Base-by-base conservation (phyloP, 1,140 invertebrate species). In the Pachypsylla venusta region DNA sequence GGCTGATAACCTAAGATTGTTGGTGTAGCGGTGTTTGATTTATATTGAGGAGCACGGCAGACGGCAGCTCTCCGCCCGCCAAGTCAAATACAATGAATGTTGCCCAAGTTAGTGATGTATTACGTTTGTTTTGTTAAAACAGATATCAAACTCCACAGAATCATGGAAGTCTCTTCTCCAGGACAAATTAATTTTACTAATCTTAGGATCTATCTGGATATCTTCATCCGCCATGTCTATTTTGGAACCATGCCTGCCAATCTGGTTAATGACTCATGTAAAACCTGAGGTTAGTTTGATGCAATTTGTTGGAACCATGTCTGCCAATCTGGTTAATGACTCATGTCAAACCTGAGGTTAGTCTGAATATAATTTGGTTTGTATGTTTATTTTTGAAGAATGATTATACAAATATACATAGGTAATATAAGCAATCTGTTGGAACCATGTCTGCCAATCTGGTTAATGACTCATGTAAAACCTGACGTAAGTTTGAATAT, bases 221-320 rank as follows among this genome's bases (percentile, higher is more conserved):
- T 84, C 84, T 2, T 89, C 86, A 0, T 80, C 80, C 1, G 78
- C 84, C 0, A 87, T 89, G 80, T 84, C 87, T 10, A 80, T 88
- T 62, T 66, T 89, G 54, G 87, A 90, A 67, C 83, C 86, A 0
- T 88, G 84, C 66, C 68, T 90, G n/a, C 87, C 86, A 1, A 79
- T 89, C 65, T 89, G 86, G 86, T 67, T 90, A 12, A 79, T 85
- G 65, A 77, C 78, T 40, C 78, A 80, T 56, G 74, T 89, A 2
- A 77, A 83, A 64, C 83, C 86, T 1, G 78, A 80, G 75, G 84
- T 85, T 64, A 63, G 1, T 25, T 14, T 24, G n/a, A 28, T 48
- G n/a, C 39, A n/a, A 48, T 35, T 14, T 62, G 24, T 14, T 12
- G 25, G 25, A 13, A 56, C 13, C 54, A 30, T 53, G 13, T 16